phyloP scores from a whole-genome alignment of 2,113 vertebrate genomes.

The Chaenocephalus aceratus region DNA sequence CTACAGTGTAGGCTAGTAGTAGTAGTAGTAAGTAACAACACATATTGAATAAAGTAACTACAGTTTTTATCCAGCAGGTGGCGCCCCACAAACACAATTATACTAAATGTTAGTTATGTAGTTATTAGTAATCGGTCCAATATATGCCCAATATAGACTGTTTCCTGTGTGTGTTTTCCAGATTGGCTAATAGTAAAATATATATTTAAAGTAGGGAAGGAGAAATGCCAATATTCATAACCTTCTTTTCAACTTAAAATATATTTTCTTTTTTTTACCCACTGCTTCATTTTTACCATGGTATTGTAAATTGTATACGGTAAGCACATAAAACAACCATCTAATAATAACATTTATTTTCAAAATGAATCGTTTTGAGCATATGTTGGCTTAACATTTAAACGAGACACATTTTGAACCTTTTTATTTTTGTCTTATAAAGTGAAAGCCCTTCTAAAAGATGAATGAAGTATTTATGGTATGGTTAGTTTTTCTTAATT shows the following conservation, averaged over 20 bases:
- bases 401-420: background rate
- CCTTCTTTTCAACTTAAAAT: background rate
- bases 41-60: no score
- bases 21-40: no score
- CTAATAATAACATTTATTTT: background rate
- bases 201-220: background rate
- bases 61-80: conserved; percentile 36
- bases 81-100: conserved; percentile 26
- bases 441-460: background rate
- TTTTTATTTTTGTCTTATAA: background rate
- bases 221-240: background rate
- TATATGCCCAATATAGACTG: background rate
- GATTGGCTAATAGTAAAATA: background rate
- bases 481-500: background rate
- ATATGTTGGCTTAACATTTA: background rate
- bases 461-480: background rate
- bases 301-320: no score
- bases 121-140: background rate
- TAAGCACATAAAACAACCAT: background rate
- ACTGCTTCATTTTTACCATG: background rate
- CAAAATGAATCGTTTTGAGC: background rate
- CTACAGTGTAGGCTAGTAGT: no score
- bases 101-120: background rate
- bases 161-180: background rate
- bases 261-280: background rate